phyloP scores from a whole-genome alignment of 35 echinoderm and acorn worm genomes.

The Apostichopus parvimensis region DNA sequence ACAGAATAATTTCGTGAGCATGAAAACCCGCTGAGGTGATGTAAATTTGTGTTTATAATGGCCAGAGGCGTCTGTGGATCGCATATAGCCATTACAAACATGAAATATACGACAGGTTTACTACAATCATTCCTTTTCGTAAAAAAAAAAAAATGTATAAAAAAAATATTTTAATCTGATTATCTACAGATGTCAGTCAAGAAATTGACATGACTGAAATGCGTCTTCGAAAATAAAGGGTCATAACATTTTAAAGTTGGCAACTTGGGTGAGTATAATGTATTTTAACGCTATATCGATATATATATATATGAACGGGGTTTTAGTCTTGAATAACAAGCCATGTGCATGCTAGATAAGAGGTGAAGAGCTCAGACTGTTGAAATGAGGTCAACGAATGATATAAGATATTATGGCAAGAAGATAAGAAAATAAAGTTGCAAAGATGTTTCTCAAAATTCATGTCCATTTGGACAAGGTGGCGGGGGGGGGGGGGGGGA shows the following conservation, averaged over 20 bases:
- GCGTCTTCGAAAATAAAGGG: background rate
- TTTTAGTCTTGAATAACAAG: too few relatives aligned
- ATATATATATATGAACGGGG: too few relatives aligned
- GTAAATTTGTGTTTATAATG: conserved; percentile 52
- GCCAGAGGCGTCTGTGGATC: background rate
- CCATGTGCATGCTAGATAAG: too few relatives aligned
- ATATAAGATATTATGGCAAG: too few relatives aligned
- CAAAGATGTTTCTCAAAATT: too few relatives aligned
- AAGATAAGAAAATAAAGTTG: too few relatives aligned
- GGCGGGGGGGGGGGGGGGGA: too few relatives aligned
- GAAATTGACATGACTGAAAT: conserved; percentile 14
- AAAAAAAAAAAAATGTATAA: background rate
- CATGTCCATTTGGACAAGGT: too few relatives aligned
- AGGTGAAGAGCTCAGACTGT: too few relatives aligned
- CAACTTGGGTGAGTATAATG: background rate
- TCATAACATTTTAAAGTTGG: background rate
- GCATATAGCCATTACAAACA: conserved; percentile 9
- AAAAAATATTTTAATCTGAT: conserved; percentile 44
- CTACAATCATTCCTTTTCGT: background rate
- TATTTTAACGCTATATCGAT: too few relatives aligned
- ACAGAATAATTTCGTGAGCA: conserved; percentile 11
- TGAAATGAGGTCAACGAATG: too few relatives aligned
- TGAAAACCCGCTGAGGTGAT: conserved; percentile 45
- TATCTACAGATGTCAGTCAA: conserved; percentile 3
- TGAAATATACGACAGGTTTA: conserved; percentile 7